phyloP scores from a whole-genome alignment of 2,113 vertebrate species.

The Rhinogobius similis region DNA sequence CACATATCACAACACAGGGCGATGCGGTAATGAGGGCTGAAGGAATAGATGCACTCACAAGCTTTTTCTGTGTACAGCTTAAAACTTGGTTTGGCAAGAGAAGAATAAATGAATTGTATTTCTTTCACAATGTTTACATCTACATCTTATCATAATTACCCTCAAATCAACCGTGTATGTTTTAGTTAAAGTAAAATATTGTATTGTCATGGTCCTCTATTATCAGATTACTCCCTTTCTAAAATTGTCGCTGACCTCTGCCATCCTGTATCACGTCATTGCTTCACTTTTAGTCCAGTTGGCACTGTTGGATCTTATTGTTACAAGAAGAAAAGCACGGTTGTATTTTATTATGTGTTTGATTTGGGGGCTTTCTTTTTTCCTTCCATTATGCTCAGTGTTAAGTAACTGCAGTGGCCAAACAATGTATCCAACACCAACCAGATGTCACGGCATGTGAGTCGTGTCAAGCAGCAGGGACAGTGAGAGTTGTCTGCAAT shows the following conservation, averaged over 20 bases:
- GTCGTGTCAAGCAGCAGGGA: slow-evolving; percentile 57
- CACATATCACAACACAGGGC: slow-evolving; percentile 61
- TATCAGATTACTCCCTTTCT: neutral
- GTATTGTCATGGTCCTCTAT: neutral
- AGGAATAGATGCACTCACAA: slow-evolving; percentile 61
- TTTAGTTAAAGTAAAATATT: neutral
- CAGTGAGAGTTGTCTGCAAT: slow-evolving; percentile 52
- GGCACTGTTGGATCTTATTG: slow-evolving; percentile 37
- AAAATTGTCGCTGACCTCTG: neutral
- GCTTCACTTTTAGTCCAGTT: slow-evolving; percentile 20
- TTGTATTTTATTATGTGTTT: slow-evolving; percentile 54
- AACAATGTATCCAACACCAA: slow-evolving; percentile 66
- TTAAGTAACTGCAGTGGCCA: slow-evolving; percentile 45
- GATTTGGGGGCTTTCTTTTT: slow-evolving; percentile 60
- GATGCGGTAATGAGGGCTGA: slow-evolving; percentile 66
- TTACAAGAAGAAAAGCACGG: slow-evolving; percentile 52
- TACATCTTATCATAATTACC: too few species aligned
- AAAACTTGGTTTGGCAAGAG: too few species aligned
- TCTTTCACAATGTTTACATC: too few species aligned
- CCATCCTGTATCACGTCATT: slow-evolving; percentile 15
- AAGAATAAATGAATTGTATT: too few species aligned
- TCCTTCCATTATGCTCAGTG: slow-evolving; percentile 60
- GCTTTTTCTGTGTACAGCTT: too few species aligned
- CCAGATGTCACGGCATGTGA: slow-evolving; percentile 68
- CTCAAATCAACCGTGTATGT: too few species aligned